Percentiles rank a stretch among this genome's conserved stretches.
Conservation (phyloP, 2,888 invertebrate species). For the Allygus modestus region DNA sequence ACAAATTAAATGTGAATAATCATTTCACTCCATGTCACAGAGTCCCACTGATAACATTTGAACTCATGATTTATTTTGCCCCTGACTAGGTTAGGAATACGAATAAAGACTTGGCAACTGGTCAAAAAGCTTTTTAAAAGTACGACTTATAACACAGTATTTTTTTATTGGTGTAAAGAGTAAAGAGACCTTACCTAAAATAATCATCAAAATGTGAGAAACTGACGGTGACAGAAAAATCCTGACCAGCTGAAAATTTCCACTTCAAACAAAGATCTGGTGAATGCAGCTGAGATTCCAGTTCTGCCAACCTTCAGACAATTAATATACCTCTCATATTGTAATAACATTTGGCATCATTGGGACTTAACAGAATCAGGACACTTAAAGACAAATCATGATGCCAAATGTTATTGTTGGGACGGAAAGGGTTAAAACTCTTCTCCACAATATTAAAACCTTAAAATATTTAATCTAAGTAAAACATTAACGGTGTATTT, state of each 20-base stretch:
- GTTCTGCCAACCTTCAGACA: background rate
- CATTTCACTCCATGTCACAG: background rate
- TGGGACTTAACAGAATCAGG: background rate
- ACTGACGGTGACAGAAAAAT: conserved; percentile 9
- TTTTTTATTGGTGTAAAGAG: conserved; percentile 26
- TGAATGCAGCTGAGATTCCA: conserved; percentile 5
- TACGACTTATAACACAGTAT: background rate
- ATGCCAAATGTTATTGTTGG: background rate
- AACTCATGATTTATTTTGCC: background rate
- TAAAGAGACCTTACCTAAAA: conserved; percentile 4
- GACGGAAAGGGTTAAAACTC: conserved; percentile 37
- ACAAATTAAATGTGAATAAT: background rate
- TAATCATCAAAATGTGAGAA: conserved; percentile 34
- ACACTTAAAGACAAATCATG: background rate
- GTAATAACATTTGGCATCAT: background rate
- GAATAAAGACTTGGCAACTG: background rate
- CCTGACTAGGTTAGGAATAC: background rate
- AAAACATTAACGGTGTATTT: too few relatives aligned
- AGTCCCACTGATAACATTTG: background rate
- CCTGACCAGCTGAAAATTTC: conserved; percentile 30
- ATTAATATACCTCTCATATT: background rate
- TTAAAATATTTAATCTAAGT: too few relatives aligned
- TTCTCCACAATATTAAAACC: too few relatives aligned
- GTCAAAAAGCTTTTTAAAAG: background rate
- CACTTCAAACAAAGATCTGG: background rate